Conservation (phyloP, 1,140 invertebrate genomes). For the Latrodectus geometricus region DNA sequence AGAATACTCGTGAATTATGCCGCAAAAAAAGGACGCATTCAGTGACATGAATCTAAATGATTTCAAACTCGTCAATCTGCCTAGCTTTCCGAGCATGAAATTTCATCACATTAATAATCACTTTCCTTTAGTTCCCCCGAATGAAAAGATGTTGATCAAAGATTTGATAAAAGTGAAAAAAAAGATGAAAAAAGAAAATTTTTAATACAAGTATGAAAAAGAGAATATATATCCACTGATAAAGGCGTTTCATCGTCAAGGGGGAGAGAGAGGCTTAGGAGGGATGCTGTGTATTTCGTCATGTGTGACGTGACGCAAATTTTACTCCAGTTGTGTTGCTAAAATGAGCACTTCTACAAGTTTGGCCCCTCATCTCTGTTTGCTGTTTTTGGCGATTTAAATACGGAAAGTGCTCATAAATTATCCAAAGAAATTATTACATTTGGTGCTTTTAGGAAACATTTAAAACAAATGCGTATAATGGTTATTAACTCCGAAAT, state of each 20-base stretch:
- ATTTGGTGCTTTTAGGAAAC: not conserved
- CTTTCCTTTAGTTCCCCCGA: too few species aligned
- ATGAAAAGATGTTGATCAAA: too few species aligned
- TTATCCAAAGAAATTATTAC: not conserved
- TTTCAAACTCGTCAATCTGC: too few species aligned
- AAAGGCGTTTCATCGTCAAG: not conserved
- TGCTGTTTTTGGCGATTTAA: not conserved
- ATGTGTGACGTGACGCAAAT: conserved; percentile 21
- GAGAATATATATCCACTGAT: not conserved
- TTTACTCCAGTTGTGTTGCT: conserved; percentile 20
- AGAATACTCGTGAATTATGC: too few species aligned
- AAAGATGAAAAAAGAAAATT: too few species aligned
- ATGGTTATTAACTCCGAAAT: not conserved
- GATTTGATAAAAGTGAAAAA: too few species aligned
- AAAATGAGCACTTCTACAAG: not conserved
- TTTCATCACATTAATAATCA: too few species aligned
- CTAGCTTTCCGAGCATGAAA: too few species aligned
- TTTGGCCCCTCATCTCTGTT: conserved; percentile 18
- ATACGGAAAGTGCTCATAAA: conserved; percentile 23
- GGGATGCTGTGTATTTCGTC: not conserved
- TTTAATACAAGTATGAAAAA: too few species aligned
- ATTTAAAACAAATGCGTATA: too few species aligned
- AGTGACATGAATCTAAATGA: too few species aligned
- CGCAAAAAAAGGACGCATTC: too few species aligned
- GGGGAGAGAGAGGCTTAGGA: not conserved